Conservation (phyloP, 2,888 invertebrate genomes). For the Trachelus iudaicus region DNA sequence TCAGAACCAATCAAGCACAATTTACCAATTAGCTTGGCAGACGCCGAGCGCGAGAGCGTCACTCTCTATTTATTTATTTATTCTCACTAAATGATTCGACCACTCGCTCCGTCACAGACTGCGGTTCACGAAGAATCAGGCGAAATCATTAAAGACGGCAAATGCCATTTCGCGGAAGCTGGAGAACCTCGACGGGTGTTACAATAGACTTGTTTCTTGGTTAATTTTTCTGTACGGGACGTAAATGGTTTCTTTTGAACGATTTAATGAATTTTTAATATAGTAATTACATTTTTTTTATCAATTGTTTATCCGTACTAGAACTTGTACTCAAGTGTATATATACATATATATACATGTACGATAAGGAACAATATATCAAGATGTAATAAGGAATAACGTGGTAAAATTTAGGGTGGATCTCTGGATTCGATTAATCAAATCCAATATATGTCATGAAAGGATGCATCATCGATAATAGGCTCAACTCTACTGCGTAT, state of each 20-base stretch:
- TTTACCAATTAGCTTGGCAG: slow-evolving; percentile 41
- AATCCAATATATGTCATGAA: background rate
- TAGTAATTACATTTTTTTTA: background rate
- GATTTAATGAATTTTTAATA: background rate
- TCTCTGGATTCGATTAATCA: background rate
- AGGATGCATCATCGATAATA: background rate
- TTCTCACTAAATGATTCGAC: slow-evolving; percentile 2
- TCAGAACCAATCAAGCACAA: slow-evolving; percentile 8
- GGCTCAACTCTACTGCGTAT: background rate
- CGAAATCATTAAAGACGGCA: background rate
- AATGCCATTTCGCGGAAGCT: background rate
- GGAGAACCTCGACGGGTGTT: background rate
- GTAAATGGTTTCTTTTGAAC: background rate
- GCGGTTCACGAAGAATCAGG: background rate
- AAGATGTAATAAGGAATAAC: background rate
- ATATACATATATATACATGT: no score
- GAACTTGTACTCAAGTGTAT: background rate
- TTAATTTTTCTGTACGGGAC: background rate
- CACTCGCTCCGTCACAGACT: background rate
- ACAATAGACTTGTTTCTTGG: background rate
- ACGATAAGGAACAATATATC: background rate
- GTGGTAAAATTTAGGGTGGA: background rate
- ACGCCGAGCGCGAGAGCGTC: slow-evolving; percentile 24
- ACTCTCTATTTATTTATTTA: background rate
- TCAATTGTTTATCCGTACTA: background rate